These are phyloP conservation scores for Caracal caracal DNA, from an alignment of 2,113 vertebrate genomes.

Conservation along the genomic window DNA sequence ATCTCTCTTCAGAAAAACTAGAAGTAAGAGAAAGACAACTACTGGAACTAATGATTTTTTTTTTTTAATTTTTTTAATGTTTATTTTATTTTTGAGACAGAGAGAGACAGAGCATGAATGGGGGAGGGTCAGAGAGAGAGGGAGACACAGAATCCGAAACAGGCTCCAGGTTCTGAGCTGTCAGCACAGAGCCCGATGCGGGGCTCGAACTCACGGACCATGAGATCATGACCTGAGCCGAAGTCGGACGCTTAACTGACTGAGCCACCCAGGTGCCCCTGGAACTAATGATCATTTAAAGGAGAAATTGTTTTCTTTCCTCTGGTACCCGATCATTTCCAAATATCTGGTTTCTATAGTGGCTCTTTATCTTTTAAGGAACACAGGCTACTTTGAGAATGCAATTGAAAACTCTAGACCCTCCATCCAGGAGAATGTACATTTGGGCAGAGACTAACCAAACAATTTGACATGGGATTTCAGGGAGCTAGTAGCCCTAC, in stretches of 20 bases:
- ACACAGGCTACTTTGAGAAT: not conserved
- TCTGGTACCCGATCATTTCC: not conserved
- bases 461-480: not conserved
- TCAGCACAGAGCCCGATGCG: too few relatives aligned
- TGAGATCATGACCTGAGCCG: too few relatives aligned
- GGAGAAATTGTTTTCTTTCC: not conserved
- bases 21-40: not conserved
- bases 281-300: not conserved
- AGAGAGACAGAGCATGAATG: too few relatives aligned
- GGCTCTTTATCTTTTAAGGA: not conserved
- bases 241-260: too few relatives aligned
- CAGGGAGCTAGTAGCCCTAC: not conserved
- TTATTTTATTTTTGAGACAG: too few relatives aligned
- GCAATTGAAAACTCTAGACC: not conserved
- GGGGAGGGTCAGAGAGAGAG: too few relatives aligned
- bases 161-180: too few relatives aligned
- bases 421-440: not conserved
- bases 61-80: too few relatives aligned
- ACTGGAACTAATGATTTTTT: not conserved
- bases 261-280: not conserved
- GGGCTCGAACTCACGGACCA: too few relatives aligned
- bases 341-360: not conserved
- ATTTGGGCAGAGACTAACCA: not conserved
- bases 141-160: too few relatives aligned
- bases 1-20: conserved; percentile 1